These are phyloP conservation scores for Pipa parva DNA, from an alignment of 2,113 vertebrate species.

Conservation along the genomic window DNA sequence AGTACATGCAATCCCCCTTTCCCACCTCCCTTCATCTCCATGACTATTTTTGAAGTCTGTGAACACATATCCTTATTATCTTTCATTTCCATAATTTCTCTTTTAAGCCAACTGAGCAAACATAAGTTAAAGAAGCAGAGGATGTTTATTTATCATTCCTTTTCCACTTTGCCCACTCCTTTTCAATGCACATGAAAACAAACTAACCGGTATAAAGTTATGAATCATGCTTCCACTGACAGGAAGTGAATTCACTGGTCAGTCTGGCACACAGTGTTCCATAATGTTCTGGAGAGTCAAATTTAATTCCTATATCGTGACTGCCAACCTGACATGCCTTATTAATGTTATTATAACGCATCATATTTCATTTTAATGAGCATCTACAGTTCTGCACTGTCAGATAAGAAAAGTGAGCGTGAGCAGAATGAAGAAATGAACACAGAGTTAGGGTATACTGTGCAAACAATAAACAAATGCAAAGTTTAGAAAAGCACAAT, in stretches of 20 bases:
- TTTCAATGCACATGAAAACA: not conserved
- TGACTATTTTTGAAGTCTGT: no score
- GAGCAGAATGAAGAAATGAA: no score
- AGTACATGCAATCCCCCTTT: no score
- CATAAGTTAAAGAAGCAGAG: not conserved
- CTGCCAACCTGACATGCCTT: not conserved
- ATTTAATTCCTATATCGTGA: conserved; percentile 15
- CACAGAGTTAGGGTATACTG: no score
- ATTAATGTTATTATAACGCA: conserved; percentile 24
- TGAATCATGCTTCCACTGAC: conserved; percentile 5
- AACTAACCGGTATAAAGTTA: not conserved
- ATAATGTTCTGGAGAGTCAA: not conserved
- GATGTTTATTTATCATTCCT: not conserved
- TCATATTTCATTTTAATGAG: conserved; percentile 13
- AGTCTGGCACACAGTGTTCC: conserved; percentile 19
- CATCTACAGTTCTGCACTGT: no score
- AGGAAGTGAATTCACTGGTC: conserved; percentile 23
- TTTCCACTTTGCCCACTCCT: not conserved
- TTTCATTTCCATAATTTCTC: no score
- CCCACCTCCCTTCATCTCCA: no score
- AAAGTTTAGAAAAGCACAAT: no score
- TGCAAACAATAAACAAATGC: no score
- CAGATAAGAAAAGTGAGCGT: no score
- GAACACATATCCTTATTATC: no score
- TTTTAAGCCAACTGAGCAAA: no score